phyloP scores from a whole-genome alignment of 2,797 vertebrate genomes.

The Mus spretus region DNA sequence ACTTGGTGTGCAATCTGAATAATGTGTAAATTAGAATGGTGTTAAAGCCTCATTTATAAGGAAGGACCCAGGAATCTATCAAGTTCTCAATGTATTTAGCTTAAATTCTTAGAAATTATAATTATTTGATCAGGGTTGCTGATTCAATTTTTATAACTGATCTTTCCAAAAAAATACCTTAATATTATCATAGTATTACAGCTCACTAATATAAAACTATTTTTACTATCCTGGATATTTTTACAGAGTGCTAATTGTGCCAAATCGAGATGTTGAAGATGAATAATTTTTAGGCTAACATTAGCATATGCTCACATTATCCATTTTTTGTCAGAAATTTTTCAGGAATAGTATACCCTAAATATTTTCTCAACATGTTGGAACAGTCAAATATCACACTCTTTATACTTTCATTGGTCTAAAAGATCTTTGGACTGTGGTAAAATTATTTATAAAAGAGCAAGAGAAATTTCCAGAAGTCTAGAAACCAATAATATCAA shows the following conservation, averaged over 20 bases:
- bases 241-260: constrained; percentile 87
- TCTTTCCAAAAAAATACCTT: constrained; percentile 78
- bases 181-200: constrained; percentile 81
- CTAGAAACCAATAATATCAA: constrained; percentile 18
- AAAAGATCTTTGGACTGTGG: neutral
- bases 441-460: constrained; percentile 46
- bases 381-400: constrained; percentile 60
- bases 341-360: constrained; percentile 60
- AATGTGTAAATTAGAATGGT: constrained; percentile 71
- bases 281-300: constrained; percentile 88
- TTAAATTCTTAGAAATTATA: constrained; percentile 75
- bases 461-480: constrained; percentile 23
- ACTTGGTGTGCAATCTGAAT: constrained; percentile 39
- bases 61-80: constrained; percentile 64
- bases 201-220: constrained; percentile 82
- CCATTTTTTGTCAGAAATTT: constrained; percentile 58
- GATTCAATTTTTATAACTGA: constrained; percentile 73
- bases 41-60: constrained; percentile 68
- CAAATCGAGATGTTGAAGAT: constrained; percentile 85
- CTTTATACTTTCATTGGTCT: constrained; percentile 16
- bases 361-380: constrained; percentile 65
- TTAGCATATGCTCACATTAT: constrained; percentile 86
- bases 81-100: constrained; percentile 75
- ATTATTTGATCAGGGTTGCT: constrained; percentile 71
- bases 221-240: constrained; percentile 85